Evolutionary conservation across 2,888 invertebrate species (phyloP).

Genomic region (Hyalella azteca): DNA sequence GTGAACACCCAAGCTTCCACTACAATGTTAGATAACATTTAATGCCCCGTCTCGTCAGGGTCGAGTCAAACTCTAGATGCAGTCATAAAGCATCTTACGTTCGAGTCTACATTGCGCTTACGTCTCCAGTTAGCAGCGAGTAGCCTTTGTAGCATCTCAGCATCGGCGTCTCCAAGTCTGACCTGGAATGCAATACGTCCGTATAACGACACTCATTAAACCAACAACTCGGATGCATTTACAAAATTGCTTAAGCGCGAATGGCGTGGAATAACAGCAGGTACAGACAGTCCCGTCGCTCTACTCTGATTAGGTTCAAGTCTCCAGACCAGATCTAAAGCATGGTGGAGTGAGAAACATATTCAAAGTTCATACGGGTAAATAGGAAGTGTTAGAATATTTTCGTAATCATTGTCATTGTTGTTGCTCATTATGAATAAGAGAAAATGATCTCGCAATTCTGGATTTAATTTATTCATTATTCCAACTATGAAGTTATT

Average conservation of each 20-base stretch:
- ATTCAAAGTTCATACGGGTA: too few species aligned
- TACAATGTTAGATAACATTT: too few species aligned
- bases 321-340: too few species aligned
- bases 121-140: conserved; percentile 18
- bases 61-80: not conserved
- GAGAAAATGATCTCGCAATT: too few species aligned
- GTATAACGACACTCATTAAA: conserved; percentile 15
- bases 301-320: not conserved
- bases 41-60: too few species aligned
- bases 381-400: too few species aligned
- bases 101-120: not conserved
- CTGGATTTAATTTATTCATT: too few species aligned
- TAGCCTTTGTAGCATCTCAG: conserved; percentile 25
- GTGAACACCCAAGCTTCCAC: too few species aligned
- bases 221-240: not conserved
- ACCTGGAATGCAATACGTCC: conserved; percentile 29
- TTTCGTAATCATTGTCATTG: too few species aligned
- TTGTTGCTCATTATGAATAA: too few species aligned
- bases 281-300: not conserved
- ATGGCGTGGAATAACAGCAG: not conserved
- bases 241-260: not conserved
- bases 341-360: too few species aligned
- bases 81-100: not conserved
- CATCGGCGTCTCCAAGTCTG: not conserved
- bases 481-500: too few species aligned